Evolutionary conservation across 2,888 invertebrate species (phyloP).

Genomic region (Stenolophus ochropezus): DNA sequence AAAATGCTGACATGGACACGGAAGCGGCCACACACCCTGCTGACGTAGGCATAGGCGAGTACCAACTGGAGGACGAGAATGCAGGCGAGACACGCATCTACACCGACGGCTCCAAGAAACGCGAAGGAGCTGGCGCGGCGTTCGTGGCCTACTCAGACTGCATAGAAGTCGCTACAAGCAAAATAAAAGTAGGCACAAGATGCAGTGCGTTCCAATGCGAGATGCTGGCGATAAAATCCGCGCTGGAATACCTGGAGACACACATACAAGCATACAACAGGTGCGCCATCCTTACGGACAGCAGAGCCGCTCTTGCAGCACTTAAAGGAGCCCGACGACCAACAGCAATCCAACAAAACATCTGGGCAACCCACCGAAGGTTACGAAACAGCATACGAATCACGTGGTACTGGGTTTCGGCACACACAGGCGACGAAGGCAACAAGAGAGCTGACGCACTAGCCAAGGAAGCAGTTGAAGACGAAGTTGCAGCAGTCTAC

Average conservation of each 20-base stretch:
- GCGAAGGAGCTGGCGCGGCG: not conserved
- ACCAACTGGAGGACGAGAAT: not conserved
- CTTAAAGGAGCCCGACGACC: not conserved
- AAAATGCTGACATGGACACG: not conserved
- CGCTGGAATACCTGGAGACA: not conserved
- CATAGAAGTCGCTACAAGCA: not conserved
- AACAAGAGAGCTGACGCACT: slow-evolving; percentile 35
- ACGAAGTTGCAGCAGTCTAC: not conserved
- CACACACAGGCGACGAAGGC: not conserved
- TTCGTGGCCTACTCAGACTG: not conserved
- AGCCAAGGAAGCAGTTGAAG: slow-evolving; percentile 10
- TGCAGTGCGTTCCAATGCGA: slow-evolving; percentile 47
- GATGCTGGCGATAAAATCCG: slow-evolving; percentile 2
- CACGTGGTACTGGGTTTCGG: slow-evolving; percentile 1
- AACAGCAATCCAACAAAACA: not conserved
- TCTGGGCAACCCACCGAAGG: too few species aligned
- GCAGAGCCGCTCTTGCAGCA: not conserved
- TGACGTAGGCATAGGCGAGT: not conserved
- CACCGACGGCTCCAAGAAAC: not conserved
- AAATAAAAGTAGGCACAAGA: not conserved
- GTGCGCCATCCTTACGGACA: slow-evolving; percentile 13
- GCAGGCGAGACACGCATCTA: not conserved
- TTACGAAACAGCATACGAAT: not conserved
- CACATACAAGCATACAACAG: not conserved
- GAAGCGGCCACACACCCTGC: not conserved